Evolutionary conservation across 2,888 invertebrate species (phyloP).

Genomic region (Agelastica alni): DNA sequence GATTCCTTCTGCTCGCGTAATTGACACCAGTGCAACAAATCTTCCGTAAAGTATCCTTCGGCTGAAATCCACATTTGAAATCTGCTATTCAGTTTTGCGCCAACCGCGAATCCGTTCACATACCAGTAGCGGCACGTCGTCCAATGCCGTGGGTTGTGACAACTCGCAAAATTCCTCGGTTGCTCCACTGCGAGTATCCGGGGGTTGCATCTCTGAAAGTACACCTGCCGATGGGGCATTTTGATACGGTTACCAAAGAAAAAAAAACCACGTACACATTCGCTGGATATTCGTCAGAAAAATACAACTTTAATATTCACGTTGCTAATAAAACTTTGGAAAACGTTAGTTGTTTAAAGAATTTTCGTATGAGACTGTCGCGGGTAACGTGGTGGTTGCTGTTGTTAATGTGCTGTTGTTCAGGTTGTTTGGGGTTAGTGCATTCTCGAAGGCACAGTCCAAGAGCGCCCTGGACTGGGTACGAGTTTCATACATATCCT

Average conservation of each 20-base stretch:
- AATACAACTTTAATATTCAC: too few species aligned
- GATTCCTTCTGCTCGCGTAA: too few species aligned
- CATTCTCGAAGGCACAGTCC: slow-evolving; percentile 3
- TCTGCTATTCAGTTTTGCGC: slow-evolving; percentile 2
- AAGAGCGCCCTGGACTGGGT: slow-evolving; percentile 22
- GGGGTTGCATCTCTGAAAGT: too few species aligned
- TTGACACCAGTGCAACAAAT: not conserved
- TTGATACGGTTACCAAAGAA: too few species aligned
- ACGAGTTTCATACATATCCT: slow-evolving; percentile 31
- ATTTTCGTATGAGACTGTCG: too few species aligned
- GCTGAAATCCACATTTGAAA: slow-evolving; percentile 1
- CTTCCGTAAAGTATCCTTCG: not conserved
- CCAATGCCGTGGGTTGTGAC: not conserved
- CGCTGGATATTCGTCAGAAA: too few species aligned
- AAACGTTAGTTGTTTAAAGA: too few species aligned
- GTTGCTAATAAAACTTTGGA: too few species aligned
- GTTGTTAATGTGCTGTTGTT: slow-evolving; percentile 20
- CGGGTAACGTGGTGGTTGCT: slow-evolving; percentile 6
- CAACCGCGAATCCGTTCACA: not conserved
- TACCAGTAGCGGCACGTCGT: not conserved
- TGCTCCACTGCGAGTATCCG: too few species aligned
- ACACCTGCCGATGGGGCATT: too few species aligned
- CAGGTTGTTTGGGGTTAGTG: slow-evolving; percentile 16
- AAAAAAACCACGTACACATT: too few species aligned
- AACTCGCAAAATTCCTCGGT: too few species aligned